Evolutionary conservation across 2,797 vertebrate genomes (phyloP).

Genomic region (Lithobates sylvaticus): DNA sequence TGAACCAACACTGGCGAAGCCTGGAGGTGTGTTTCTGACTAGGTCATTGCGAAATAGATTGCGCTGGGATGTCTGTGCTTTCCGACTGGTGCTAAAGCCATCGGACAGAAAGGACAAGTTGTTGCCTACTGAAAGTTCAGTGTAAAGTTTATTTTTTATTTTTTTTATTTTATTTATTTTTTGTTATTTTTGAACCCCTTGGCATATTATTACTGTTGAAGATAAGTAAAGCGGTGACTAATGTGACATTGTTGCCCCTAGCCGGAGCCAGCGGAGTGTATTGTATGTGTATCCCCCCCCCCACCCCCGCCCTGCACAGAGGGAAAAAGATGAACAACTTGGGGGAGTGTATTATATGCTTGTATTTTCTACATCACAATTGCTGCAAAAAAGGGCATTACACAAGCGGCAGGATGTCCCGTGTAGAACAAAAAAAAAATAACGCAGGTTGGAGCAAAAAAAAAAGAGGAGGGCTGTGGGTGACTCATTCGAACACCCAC

Average conservation of each 20-base stretch:
- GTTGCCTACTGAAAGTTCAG: not conserved
- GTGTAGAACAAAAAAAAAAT: constrained; percentile 46
- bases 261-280: no score
- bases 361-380: constrained; percentile 18
- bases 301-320: not conserved
- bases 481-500: constrained; percentile 68
- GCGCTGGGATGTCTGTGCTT: not conserved
- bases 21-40: constrained; percentile 9
- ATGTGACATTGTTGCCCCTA: not conserved
- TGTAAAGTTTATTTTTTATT: constrained; percentile 4
- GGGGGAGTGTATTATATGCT: not conserved
- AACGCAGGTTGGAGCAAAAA: constrained; percentile 65
- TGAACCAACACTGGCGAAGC: not conserved
- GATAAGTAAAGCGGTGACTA: not conserved
- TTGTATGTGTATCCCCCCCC: not conserved
- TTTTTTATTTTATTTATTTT: no score
- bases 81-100: not conserved
- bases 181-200: no score
- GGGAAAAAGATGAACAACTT: not conserved
- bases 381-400: constrained; percentile 44
- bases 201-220: not conserved
- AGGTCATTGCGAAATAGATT: not conserved
- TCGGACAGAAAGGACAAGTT: not conserved
- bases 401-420: constrained; percentile 50
- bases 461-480: constrained; percentile 65